Evolutionary conservation across 2,113 vertebrate genomes (phyloP), one percentile per base, ranked within the genome.

Genomic region (Rana temporaria): DNA sequence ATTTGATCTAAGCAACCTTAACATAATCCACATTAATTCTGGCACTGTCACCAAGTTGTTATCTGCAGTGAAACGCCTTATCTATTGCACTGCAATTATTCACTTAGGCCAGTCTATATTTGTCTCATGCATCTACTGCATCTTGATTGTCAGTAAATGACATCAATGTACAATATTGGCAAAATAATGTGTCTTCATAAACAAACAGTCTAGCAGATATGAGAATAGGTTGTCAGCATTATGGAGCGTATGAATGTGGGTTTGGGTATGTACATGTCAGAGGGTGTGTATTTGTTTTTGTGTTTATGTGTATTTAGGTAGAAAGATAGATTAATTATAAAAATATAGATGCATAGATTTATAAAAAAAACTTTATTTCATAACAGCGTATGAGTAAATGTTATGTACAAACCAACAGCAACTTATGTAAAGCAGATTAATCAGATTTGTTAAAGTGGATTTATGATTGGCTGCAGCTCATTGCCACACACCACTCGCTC

Each of bases 1-100:
- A 85, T 84, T 63, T 24, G 60, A 89, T 76, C 82, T 55, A 85
- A 82, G 83, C 81, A 88, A 70, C 76, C 7, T 70, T 1, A 82
- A 12, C 84, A 59, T 85, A 86, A 86, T 84, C 85, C 82, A 75
- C 72, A 77, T 84, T 81, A 81, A 87, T 72, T 53, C 26, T 4
- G 81, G 82, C 56, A 86, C 65, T 63, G 60, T 71, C 77, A 74
- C 84, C 57, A 20, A 32, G 76, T 76, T 81, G 73, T 85, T 85
- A 19, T 69, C 26, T 48, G 62, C 57, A 70, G 85, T 42, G 32
- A 71, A 86, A 73, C 17, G 20, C 74, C 66, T 48, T 16, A 64
- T 34, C 32, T 75, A 8, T 24, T 75, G 70, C 0, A 74, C 34
- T 59, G 4, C 12, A 55, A 74, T 56, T 52, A 65, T 32, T 86